Conservation (phyloP, 2,888 invertebrate genomes). For the Agriotes lineatus region DNA sequence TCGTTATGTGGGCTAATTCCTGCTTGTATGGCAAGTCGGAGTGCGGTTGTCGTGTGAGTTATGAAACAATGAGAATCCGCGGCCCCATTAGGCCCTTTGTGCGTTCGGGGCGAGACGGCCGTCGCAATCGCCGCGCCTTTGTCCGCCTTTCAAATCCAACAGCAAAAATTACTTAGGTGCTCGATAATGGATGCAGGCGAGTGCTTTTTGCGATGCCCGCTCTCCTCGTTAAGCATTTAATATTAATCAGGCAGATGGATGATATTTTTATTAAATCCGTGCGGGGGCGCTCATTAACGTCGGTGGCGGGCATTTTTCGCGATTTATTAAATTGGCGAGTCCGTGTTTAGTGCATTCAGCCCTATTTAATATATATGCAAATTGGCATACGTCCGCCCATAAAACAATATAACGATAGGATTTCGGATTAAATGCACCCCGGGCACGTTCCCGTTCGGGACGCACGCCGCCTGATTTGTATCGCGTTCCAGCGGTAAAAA, state of each 20-base stretch:
- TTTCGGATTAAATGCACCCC: constrained; percentile 36
- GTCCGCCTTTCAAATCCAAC: constrained; percentile 29
- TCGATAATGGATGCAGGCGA: constrained; percentile 32
- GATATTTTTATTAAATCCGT: constrained; percentile 33
- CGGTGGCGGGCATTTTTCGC: constrained; percentile 30
- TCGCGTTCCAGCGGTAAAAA: too few relatives aligned
- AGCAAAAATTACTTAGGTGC: constrained; percentile 36
- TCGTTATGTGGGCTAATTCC: constrained; percentile 24
- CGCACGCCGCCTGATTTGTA: too few relatives aligned
- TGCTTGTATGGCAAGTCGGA: constrained; percentile 21
- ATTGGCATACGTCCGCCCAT: constrained; percentile 29
- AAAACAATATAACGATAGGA: constrained; percentile 38
- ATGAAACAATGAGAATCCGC: constrained; percentile 33
- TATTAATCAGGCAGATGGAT: constrained; percentile 33
- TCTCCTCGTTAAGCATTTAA: constrained; percentile 24
- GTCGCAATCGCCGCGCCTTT: constrained; percentile 31
- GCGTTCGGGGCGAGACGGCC: constrained; percentile 30
- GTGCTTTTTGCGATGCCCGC: constrained; percentile 19
- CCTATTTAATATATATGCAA: constrained; percentile 42
- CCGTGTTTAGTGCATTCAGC: constrained; percentile 33
- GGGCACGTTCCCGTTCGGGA: constrained; percentile 26
- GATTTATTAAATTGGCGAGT: constrained; percentile 35
- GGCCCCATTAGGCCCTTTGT: constrained; percentile 34
- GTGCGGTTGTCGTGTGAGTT: constrained; percentile 30
- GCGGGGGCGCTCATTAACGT: constrained; percentile 25